A percentile compares a stretch with the other conserved stretches of the same genome.
Evolutionary conservation across 2,797 vertebrate species (phyloP).

Genomic region (Urophycis tenuis): DNA sequence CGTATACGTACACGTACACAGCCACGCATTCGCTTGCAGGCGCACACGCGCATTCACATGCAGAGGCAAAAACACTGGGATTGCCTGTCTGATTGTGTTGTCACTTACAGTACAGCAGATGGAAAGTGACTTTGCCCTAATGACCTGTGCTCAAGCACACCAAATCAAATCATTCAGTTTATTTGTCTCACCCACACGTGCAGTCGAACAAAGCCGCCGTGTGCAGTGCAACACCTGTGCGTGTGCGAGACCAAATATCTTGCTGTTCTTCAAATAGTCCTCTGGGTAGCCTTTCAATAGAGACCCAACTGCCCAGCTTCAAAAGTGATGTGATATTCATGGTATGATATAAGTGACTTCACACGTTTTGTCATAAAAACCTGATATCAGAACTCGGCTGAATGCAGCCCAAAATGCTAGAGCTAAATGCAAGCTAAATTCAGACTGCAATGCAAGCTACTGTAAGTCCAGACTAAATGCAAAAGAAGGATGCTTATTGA

Average conservation of each 20-base stretch:
- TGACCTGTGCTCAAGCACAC: too few species aligned
- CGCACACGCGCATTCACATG: slow-evolving; percentile 17
- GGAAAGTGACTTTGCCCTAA: too few species aligned
- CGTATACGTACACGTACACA: too few species aligned
- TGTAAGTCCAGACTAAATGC: not conserved
- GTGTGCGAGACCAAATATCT: not conserved
- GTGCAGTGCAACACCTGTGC: not conserved
- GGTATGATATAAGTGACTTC: not conserved
- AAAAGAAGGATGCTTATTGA: not conserved
- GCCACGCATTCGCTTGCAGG: not conserved
- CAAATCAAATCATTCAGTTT: slow-evolving; percentile 1
- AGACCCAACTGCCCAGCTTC: not conserved
- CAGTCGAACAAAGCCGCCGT: not conserved
- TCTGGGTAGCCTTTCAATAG: not conserved
- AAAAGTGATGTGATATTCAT: not conserved
- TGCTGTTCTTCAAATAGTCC: not conserved
- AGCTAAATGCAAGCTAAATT: not conserved
- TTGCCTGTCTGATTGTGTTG: not conserved
- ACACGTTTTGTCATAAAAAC: not conserved
- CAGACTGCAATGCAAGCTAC: too few species aligned
- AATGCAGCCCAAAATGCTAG: too few species aligned
- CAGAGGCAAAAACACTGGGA: slow-evolving; percentile 11
- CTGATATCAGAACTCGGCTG: not conserved
- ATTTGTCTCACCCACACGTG: not conserved
- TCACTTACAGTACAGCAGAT: too few species aligned